A percentile compares a stretch with the other conserved stretches of the same genome.
Conservation (phyloP, 2,888 invertebrate species). For the Leptinotarsa tumamoca region DNA sequence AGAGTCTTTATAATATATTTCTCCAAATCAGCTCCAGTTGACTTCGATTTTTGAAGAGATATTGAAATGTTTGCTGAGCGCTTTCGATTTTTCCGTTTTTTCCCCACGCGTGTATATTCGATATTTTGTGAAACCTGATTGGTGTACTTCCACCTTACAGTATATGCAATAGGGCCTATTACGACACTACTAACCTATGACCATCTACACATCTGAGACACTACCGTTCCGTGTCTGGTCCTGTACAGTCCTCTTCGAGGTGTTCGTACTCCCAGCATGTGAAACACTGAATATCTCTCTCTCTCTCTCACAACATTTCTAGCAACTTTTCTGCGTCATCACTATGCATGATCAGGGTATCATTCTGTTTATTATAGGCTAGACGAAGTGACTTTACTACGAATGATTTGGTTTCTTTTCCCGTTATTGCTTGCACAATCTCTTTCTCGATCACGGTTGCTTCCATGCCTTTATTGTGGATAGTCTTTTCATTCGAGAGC, state of each 20-base stretch:
- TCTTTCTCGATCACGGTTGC: constrained; percentile 25
- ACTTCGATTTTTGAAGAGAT: background rate
- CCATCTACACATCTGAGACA: background rate
- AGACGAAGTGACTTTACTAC: constrained; percentile 44
- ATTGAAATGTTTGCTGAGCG: background rate
- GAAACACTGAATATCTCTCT: background rate
- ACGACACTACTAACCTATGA: background rate
- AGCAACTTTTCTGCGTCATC: background rate
- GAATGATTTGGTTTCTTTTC: constrained; percentile 23
- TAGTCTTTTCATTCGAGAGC: constrained; percentile 10
- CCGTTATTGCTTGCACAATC: constrained; percentile 9
- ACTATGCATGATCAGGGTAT: background rate
- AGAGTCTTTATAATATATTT: too few relatives aligned
- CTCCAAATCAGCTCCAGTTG: background rate
- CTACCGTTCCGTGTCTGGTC: background rate
- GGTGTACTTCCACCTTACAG: background rate
- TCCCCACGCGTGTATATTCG: too few relatives aligned
- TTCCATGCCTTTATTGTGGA: constrained; percentile 41
- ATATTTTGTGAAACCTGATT: background rate
- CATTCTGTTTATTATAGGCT: constrained; percentile 33
- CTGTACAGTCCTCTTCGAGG: background rate
- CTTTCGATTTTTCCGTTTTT: background rate
- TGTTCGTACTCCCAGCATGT: background rate
- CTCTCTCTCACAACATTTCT: background rate
- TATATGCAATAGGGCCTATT: constrained; percentile 3